Evolutionary conservation across 2,113 vertebrate genomes (phyloP), one percentile per base, ranked within the genome.

Genomic region (Cephalopholis sonnerati): DNA sequence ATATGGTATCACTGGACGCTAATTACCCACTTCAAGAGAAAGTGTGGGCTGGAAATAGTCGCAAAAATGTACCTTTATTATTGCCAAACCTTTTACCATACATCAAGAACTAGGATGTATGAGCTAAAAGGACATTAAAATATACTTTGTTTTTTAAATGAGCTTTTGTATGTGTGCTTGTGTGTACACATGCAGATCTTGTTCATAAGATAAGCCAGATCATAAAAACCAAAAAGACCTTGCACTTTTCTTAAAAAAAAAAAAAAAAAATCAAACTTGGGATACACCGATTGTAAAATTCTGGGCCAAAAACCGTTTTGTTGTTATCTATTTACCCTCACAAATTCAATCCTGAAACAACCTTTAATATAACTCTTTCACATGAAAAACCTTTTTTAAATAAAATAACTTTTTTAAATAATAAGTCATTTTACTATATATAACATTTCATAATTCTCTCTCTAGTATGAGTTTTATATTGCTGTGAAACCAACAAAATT

Each of bases 21-120:
- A 86, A 91, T 82, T 82, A 84, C 58, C 16, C 76, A 74, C 67
- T 62, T 83, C 5, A 70, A 18, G 25, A 67, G 55, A 76, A 81
- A 81, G 59, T 44, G 22, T 20, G 13, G 41, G 51, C 17, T 55
- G 62, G 18, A 53, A 74, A 64, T 41, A 50, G 22, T 51, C 6
- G 6, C 12, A 4, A 59, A 77, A 75, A 82, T 57, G 29, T 18
- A 27, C 27, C 64, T 74, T 58, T n/a, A 69, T 79, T 65, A 69
- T 48, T 18, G 36, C 27, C 7, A 64, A 70, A 39, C 18, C 36
- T 55, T 69, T 29, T 17, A 71, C 7, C 3, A 7, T 44, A 41
- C 18, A 68, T 32, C 7, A 46, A 25, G 7, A 64, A 58, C 41
- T 24, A 20, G n/a, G 44, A 79, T 27, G 29, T 27, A 11, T 12